Evolutionary conservation across 2,113 vertebrate genomes (phyloP), one percentile per base, ranked within the genome.

Genomic region (Centropus unirufus): DNA sequence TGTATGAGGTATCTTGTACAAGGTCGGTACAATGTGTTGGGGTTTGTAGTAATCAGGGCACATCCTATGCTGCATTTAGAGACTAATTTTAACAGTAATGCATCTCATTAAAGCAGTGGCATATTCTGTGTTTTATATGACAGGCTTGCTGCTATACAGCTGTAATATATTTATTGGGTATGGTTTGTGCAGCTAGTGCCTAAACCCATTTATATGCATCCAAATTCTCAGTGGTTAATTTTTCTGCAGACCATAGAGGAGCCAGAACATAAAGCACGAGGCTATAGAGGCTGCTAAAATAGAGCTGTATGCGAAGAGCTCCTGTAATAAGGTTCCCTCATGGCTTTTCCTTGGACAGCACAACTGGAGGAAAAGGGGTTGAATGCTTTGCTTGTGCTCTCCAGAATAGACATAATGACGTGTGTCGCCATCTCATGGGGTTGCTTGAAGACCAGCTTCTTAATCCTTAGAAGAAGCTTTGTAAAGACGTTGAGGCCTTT

Each of bases 11-110:
- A 12, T 30, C 67, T 76, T 5, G 0, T 32, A 54, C 32, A 62
- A 81, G 44, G 54, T 39, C 93, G 49, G 47, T 61, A 75, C n/a
- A 49, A 66, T 40, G 66, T 0, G 0, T 15, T 2, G 1, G 32
- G 15, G 14, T 51, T 82, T 80, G 62, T 62, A 22, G 24, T 52
- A 91, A 54, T 54, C 58, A 69, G 36, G 44, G 36, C 7, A 70
- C 32, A 26, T 49, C 61, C 81, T 47, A 30, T 8, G 20, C 34
- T 76, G 46, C 34, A 66, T 73, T 85, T 74, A 42, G 82, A 63
- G 59, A 42, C 39, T 59, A 22, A 49, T 69, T 82, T 74, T 74
- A 80, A 42, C 46, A 87, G 19, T 55, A 34, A 76, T 14, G 15
- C 7, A 5, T 36, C 49, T 79, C 74, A 66, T 55, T 73, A 62